A percentile compares a stretch with the other conserved stretches of the same genome.
Conservation (phyloP, 1,140 invertebrate species). For the Danaus melanippus region DNA sequence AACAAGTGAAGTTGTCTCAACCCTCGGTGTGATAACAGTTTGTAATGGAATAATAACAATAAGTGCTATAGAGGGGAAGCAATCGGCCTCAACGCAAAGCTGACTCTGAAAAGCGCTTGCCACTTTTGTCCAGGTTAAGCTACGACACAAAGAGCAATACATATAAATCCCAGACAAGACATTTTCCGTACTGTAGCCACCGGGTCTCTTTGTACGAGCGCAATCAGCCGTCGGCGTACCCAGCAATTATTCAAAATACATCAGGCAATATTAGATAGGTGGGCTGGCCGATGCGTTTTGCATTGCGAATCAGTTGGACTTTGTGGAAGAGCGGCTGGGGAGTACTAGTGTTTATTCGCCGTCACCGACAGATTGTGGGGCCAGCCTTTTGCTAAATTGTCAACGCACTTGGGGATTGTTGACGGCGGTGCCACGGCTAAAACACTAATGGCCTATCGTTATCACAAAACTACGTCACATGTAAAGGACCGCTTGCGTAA, state of each 20-base stretch:
- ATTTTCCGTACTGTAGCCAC: conserved; percentile 47
- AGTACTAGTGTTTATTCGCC: conserved; percentile 51
- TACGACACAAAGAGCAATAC: conserved; percentile 25
- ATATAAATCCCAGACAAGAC: conserved; percentile 50
- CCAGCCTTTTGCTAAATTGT: conserved; percentile 54
- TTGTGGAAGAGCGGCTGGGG: conserved; percentile 49
- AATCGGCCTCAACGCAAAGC: conserved; percentile 10
- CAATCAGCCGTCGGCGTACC: conserved; percentile 52
- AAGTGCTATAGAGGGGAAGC: conserved; percentile 1
- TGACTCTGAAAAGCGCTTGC: conserved; percentile 8
- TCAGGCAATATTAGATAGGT: conserved; percentile 68
- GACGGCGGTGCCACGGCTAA: conserved; percentile 28
- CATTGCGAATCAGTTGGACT: conserved; percentile 65
- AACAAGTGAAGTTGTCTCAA: no score
- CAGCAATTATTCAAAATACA: conserved; percentile 70
- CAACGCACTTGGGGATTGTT: conserved; percentile 38
- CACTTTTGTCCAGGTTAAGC: conserved; percentile 26
- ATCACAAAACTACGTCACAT: conserved; percentile 29
- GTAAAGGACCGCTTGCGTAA: conserved; percentile 13
- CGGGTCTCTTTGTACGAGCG: conserved; percentile 48
- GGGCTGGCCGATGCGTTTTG: conserved; percentile 60
- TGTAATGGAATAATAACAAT: background rate
- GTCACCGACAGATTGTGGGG: conserved; percentile 51
- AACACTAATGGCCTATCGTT: conserved; percentile 32
- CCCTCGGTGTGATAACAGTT: no score